phyloP scores from a whole-genome alignment of 2,888 invertebrate genomes.

The Leptothorax acervorum region DNA sequence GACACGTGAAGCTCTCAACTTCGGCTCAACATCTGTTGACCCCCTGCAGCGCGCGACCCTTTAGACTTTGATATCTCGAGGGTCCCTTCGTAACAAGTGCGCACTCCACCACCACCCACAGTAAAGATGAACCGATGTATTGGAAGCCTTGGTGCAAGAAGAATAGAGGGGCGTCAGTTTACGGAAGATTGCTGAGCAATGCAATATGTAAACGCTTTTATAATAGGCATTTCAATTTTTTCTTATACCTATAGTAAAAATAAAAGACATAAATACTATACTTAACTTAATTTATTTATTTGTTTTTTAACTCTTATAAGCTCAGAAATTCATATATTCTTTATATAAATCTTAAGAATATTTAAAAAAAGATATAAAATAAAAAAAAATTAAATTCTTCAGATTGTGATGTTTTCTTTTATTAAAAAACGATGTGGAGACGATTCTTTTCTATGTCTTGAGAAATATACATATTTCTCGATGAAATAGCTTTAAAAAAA shows the following conservation, averaged over 20 bases:
- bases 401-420: background rate
- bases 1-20: constrained; percentile 27
- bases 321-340: background rate
- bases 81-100: constrained; percentile 63
- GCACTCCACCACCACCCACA: constrained; percentile 59
- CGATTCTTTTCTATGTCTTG: background rate
- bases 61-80: constrained; percentile 47
- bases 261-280: background rate
- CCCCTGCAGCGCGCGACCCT: constrained; percentile 50
- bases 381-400: background rate
- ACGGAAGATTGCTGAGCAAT: background rate
- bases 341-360: background rate
- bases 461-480: background rate
- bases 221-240: background rate
- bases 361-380: background rate
- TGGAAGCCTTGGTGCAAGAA: constrained; percentile 32
- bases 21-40: constrained; percentile 53
- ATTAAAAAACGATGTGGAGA: background rate
- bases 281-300: background rate
- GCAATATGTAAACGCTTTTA: background rate
- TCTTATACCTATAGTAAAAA: background rate
- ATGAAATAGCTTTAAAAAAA: background rate
- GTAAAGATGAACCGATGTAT: constrained; percentile 64
- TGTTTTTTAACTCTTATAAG: no score
- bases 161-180: background rate